These are phyloP conservation scores for Tragelaphus buxtoni DNA, from an alignment of 2,113 vertebrate species.

Conservation along the genomic window DNA sequence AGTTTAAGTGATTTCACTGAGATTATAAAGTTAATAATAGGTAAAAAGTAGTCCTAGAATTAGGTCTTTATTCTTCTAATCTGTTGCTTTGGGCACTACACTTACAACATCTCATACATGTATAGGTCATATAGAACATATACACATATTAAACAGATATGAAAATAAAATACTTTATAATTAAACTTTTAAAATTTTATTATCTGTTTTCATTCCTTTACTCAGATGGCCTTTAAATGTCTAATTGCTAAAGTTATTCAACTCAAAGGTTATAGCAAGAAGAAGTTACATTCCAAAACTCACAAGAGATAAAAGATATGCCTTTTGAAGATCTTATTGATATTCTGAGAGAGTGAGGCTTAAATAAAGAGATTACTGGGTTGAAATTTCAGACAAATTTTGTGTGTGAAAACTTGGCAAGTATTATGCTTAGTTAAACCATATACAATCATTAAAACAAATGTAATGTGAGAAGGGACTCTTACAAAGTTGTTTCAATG, in stretches of 20 bases:
- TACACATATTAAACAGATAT: background rate
- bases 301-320: background rate
- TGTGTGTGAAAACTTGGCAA: conserved; percentile 1
- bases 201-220: background rate
- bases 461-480: background rate
- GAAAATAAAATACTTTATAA: background rate
- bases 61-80: background rate
- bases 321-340: background rate
- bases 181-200: background rate
- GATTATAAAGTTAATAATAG: background rate
- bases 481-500: background rate
- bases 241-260: background rate
- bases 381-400: background rate
- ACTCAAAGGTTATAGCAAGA: background rate
- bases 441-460: conserved; percentile 19
- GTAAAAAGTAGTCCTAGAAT: background rate
- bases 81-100: background rate
- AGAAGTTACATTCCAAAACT: background rate
- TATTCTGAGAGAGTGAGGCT: background rate
- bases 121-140: background rate
- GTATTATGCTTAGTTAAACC: background rate
- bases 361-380: conserved; percentile 25
- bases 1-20: background rate
- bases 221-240: background rate
- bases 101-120: background rate